Evolutionary conservation across 2,113 vertebrate genomes (phyloP).

Genomic region (Malaclemys terrapin): DNA sequence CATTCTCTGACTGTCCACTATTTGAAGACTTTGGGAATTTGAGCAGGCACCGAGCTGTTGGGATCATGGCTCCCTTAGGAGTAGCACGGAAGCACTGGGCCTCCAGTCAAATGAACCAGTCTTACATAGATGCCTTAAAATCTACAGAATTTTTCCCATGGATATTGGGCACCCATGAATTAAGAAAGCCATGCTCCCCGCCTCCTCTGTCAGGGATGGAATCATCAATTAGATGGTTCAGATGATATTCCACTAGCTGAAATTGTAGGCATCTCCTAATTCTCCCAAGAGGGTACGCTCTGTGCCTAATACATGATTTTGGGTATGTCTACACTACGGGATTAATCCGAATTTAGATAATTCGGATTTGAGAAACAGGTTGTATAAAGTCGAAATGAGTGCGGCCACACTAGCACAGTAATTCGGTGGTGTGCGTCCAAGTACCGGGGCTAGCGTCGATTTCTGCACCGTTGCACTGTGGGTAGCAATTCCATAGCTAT

Average conservation of each 20-base stretch:
- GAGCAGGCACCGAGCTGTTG: neutral
- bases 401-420: no score
- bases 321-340: no score
- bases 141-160: neutral
- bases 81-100: neutral
- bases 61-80: neutral
- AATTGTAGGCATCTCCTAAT: neutral
- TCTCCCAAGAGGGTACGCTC: neutral
- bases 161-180: neutral
- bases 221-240: neutral
- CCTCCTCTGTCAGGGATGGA: neutral
- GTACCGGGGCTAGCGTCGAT: no score
- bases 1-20: neutral
- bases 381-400: no score
- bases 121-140: neutral
- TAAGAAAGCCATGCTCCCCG: neutral
- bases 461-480: no score
- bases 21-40: neutral
- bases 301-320: neutral
- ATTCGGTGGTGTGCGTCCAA: no score
- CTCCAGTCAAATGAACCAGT: accelerated
- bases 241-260: neutral
- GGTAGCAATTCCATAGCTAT: no score
- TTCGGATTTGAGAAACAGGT: no score
- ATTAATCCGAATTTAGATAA: no score